Percentiles rank a stretch among this genome's conserved stretches.
phyloP scores from a whole-genome alignment of 2,888 invertebrate species.

The Stenurella melanura region DNA sequence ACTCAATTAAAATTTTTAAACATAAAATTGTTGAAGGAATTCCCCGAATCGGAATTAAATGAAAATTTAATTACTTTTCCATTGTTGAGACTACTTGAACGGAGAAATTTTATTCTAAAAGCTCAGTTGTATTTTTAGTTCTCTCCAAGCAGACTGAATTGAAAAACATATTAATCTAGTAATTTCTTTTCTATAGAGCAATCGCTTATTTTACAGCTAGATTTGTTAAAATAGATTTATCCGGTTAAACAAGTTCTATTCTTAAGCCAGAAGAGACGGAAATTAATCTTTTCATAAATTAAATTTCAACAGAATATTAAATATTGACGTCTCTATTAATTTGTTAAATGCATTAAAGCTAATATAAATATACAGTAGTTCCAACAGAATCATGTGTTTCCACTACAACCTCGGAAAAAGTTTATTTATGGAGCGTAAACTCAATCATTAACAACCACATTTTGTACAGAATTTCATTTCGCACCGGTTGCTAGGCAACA shows the following conservation, averaged over 20 bases:
- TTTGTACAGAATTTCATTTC: no score
- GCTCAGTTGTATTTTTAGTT: background rate
- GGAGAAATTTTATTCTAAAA: constrained; percentile 9
- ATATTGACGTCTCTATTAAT: no score
- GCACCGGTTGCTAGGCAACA: no score
- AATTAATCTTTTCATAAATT: constrained; percentile 3
- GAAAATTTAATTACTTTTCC: constrained; percentile 32
- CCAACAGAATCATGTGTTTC: no score
- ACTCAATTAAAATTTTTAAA: constrained; percentile 38
- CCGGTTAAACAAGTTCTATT: background rate
- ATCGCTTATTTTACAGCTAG: constrained; percentile 3
- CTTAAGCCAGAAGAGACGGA: background rate
- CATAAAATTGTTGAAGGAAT: constrained; percentile 6
- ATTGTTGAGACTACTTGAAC: constrained; percentile 7
- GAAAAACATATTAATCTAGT: constrained; percentile 12
- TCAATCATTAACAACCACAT: no score
- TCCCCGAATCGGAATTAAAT: constrained; percentile 16
- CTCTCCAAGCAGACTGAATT: background rate
- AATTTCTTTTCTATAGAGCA: background rate
- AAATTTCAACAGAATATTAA: background rate
- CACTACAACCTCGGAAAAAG: no score
- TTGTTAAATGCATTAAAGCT: no score
- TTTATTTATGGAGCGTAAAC: no score
- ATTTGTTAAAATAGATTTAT: background rate
- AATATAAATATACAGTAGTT: no score